Conservation (phyloP, 2,113 vertebrate genomes). For the Syngnathoides biaculeatus region DNA sequence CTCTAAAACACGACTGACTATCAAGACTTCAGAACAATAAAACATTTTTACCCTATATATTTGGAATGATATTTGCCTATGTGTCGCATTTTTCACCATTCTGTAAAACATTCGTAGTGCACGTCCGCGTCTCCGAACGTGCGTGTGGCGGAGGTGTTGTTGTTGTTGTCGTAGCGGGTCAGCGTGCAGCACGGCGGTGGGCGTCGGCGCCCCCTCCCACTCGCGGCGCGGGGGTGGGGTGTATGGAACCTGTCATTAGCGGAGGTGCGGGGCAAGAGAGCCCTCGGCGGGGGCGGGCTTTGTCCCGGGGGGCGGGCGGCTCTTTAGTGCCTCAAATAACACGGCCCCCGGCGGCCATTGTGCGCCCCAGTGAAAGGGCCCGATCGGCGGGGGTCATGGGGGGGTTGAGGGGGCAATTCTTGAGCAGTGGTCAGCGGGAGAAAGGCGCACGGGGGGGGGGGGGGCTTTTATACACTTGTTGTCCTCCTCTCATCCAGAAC, state of each 20-base stretch:
- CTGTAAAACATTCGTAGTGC: too few species aligned
- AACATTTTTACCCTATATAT: too few species aligned
- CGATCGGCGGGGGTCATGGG: conserved; percentile 47
- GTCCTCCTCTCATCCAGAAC: conserved; percentile 71
- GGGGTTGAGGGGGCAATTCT: conserved; percentile 59
- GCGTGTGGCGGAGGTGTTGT: conserved; percentile 42
- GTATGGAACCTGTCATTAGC: conserved; percentile 78
- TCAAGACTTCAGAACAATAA: too few species aligned
- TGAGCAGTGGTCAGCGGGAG: conserved; percentile 67
- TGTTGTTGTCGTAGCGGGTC: conserved; percentile 28
- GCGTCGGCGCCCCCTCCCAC: conserved; percentile 49
- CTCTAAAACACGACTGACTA: too few species aligned
- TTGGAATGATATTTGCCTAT: too few species aligned
- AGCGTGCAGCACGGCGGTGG: conserved; percentile 63
- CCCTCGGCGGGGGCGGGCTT: conserved; percentile 62
- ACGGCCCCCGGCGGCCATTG: conserved; percentile 71
- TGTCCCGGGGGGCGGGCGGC: conserved; percentile 66
- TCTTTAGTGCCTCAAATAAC: conserved; percentile 79
- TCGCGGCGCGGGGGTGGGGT: conserved; percentile 46
- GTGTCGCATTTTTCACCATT: too few species aligned
- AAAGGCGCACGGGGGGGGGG: conserved; percentile 48
- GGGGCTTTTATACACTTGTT: conserved; percentile 68
- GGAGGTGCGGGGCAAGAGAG: conserved; percentile 73
- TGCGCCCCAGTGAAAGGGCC: conserved; percentile 65
- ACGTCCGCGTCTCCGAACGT: not conserved